A percentile compares a stretch with the other conserved stretches of the same genome.
phyloP scores from a whole-genome alignment of 2,888 invertebrate genomes.

The Chironomus riparius region DNA sequence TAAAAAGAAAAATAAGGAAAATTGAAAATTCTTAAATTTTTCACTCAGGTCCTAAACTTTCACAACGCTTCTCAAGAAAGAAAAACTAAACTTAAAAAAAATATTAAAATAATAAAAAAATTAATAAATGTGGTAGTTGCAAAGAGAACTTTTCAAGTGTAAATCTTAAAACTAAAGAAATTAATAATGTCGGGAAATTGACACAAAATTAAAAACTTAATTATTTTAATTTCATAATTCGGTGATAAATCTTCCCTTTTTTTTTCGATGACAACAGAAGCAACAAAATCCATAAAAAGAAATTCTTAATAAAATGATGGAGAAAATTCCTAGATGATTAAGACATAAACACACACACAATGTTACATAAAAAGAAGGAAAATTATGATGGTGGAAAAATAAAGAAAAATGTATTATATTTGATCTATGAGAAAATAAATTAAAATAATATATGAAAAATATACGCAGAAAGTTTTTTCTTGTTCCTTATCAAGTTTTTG shows the following conservation, averaged over 20 bases:
- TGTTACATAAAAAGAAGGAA: constrained; percentile 13
- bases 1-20: not conserved
- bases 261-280: not conserved
- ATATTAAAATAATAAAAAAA: not conserved
- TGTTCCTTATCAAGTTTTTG: not conserved
- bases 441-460: constrained; percentile 22
- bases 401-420: constrained; percentile 21
- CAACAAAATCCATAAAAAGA: not conserved
- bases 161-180: not conserved
- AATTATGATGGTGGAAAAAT: not conserved
- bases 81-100: not conserved
- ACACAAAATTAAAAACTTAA: not conserved
- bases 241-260: not conserved
- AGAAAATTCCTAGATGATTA: not conserved
- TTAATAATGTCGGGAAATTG: not conserved
- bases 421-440: constrained; percentile 18
- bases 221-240: not conserved
- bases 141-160: constrained; percentile 11
- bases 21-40: not conserved
- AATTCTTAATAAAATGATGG: not conserved
- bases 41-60: constrained; percentile 9
- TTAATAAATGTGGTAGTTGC: constrained; percentile 8
- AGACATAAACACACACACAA: constrained; percentile 19
- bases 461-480: not conserved
- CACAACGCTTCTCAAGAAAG: constrained; percentile 11